phyloP scores from a whole-genome alignment of 1,140 invertebrate species.

The Rhyacophila brunnea region DNA sequence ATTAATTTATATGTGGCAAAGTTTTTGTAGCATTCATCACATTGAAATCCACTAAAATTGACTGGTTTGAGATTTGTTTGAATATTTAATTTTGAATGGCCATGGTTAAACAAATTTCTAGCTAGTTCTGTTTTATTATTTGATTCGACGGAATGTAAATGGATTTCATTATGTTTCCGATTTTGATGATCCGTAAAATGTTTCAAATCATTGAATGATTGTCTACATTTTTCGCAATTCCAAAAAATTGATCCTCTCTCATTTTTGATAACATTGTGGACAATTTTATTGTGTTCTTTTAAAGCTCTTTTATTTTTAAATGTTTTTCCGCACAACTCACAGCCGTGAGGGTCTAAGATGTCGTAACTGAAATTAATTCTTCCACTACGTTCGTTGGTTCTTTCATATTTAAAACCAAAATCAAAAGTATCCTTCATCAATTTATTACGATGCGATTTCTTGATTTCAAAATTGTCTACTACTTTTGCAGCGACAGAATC shows the following conservation, averaged over 20 bases:
- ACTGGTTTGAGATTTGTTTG: too few relatives aligned
- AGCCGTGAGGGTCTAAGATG: not conserved
- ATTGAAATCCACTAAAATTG: too few relatives aligned
- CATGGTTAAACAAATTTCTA: too few relatives aligned
- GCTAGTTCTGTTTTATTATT: too few relatives aligned
- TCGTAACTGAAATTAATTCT: not conserved
- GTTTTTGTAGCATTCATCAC: not conserved
- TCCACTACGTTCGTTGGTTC: too few relatives aligned
- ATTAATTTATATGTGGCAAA: not conserved
- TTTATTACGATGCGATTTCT: too few relatives aligned
- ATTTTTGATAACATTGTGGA: not conserved
- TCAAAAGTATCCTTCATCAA: too few relatives aligned
- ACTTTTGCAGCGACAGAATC: too few relatives aligned
- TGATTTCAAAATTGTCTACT: too few relatives aligned
- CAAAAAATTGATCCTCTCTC: not conserved
- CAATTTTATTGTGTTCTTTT: constrained; percentile 1
- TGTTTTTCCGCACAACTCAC: not conserved
- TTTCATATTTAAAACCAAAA: too few relatives aligned
- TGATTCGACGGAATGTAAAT: too few relatives aligned
- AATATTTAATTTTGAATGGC: too few relatives aligned
- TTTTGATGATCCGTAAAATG: not conserved
- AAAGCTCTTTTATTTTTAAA: not conserved
- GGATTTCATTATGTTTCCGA: not conserved
- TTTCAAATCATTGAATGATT: not conserved
- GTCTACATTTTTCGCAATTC: not conserved